Evolutionary conservation across 2,888 invertebrate species (phyloP).

Genomic region (Tinea semifulvella): DNA sequence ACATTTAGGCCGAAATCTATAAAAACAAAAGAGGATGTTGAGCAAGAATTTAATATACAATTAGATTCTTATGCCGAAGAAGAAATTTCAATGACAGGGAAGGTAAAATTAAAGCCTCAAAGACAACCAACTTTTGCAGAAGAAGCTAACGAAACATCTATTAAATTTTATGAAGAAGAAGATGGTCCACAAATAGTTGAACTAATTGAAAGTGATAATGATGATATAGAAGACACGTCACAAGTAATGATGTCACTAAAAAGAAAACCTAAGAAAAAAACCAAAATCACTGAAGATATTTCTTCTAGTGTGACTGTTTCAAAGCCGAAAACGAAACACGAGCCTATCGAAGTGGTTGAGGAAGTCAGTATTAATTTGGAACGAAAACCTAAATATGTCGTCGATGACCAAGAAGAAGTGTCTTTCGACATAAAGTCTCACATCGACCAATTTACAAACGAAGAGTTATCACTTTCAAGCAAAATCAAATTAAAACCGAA

Average conservation of each 20-base stretch:
- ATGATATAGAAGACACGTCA: conserved; percentile 49
- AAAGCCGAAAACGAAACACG: conserved; percentile 40
- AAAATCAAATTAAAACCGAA: conserved; percentile 74
- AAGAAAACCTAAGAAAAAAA: conserved; percentile 46
- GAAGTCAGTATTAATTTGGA: conserved; percentile 75
- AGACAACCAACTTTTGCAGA: conserved; percentile 79
- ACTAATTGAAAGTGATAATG: conserved; percentile 53
- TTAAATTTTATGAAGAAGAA: conserved; percentile 67
- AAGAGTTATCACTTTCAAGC: conserved; percentile 77
- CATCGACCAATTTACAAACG: conserved; percentile 66
- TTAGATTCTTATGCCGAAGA: conserved; percentile 88
- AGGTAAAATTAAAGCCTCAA: conserved; percentile 79
- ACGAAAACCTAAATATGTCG: conserved; percentile 70
- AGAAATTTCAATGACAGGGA: conserved; percentile 86
- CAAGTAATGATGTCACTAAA: conserved; percentile 46
- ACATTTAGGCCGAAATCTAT: conserved; percentile 80
- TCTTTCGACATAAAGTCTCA: conserved; percentile 49
- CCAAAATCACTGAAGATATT: conserved; percentile 44
- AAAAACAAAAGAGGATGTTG: conserved; percentile 86
- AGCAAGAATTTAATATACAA: conserved; percentile 89
- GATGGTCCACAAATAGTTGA: conserved; percentile 52
- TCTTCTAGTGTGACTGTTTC: conserved; percentile 41
- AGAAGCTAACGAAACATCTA: conserved; percentile 79
- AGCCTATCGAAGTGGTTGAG: conserved; percentile 59
- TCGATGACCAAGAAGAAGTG: conserved; percentile 74